Percentiles rank a stretch among this genome's conserved stretches.
phyloP scores from a whole-genome alignment of 92 coral and sea anemone genomes.

The Phenganax marumi region DNA sequence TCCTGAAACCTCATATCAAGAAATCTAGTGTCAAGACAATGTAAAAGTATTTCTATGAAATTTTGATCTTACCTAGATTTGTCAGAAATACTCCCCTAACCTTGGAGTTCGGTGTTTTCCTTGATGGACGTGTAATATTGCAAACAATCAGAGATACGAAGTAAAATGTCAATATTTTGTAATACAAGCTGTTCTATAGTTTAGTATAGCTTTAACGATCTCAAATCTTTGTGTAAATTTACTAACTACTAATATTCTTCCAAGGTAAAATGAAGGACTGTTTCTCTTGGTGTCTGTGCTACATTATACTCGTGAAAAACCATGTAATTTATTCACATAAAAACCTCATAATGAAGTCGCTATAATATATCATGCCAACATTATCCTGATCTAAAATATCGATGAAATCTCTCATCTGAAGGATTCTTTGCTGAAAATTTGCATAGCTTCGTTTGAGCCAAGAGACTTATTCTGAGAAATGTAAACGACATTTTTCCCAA shows the following conservation, averaged over 20 bases:
- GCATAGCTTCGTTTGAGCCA: not conserved
- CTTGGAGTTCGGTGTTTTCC: too few relatives aligned
- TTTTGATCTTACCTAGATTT: too few relatives aligned
- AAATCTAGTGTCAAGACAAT: not conserved
- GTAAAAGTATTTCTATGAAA: not conserved
- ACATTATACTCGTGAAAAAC: not conserved
- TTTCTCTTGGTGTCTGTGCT: not conserved
- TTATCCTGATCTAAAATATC: constrained; percentile 70
- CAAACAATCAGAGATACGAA: not conserved
- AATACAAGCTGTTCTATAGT: not conserved
- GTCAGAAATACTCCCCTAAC: too few relatives aligned
- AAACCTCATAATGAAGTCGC: constrained; percentile 77
- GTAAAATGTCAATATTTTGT: not conserved
- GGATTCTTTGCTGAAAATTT: too few relatives aligned
- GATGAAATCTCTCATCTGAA: constrained; percentile 65
- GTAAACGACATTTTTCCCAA: constrained; percentile 10
- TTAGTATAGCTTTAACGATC: not conserved
- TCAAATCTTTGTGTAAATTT: constrained; percentile 1
- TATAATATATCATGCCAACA: constrained; percentile 82
- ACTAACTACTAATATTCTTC: not conserved
- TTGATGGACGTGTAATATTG: not conserved
- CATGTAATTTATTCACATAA: constrained; percentile 9
- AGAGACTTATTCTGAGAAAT: constrained; percentile 4
- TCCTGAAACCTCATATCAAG: not conserved
- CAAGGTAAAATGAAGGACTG: not conserved